Evolutionary conservation across 2,888 invertebrate genomes (phyloP), one percentile per base, ranked within the genome.

Genomic region (Lycaena phlaeas): DNA sequence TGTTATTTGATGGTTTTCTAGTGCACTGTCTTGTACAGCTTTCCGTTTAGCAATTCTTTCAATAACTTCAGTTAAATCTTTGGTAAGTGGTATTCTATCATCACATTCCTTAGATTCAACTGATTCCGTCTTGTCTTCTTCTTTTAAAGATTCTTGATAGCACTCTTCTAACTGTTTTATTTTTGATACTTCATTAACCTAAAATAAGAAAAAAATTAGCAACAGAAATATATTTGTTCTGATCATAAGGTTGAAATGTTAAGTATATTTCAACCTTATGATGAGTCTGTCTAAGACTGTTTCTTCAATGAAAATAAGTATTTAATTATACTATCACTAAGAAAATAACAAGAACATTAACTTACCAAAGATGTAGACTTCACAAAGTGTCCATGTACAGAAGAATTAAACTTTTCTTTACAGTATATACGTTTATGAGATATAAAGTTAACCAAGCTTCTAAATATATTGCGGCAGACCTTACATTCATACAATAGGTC

Each of bases 401-500:
- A 67, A 36, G 77, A 59, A 54, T 78, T 81, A 54, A 86, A 89
- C 48, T 84, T 86, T 42, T 87, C 86, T 51, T 73, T 86, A 61
- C 96, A 96, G 66, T 92, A 96, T 27, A 90, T 88, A 44, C 95
- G 87, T 74, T 97, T 97, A 68, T 97, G 97, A 25, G 94, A 90
- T 52, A 96, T 88, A 62, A 96, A 94, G 76, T 96, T 96, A 10
- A 92, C 91, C 49, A 96, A 78, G 64, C 94, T 94, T 53, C 96
- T 88, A 67, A 95, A 96, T 59, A 97, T 86, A 60, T 91, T 94
- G 25, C 92, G 87, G 63, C 97, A 97, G 12, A 92, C 88, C 68
- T 91, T 91, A 72, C 97, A 97, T 72, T 97, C 97, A 72, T 94
- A 93, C 56, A 97, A 87, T 43, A 96, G 74, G 67, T 94, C 93